phyloP scores from a whole-genome alignment of 1,140 invertebrate genomes.

The Bacillus rossius region DNA sequence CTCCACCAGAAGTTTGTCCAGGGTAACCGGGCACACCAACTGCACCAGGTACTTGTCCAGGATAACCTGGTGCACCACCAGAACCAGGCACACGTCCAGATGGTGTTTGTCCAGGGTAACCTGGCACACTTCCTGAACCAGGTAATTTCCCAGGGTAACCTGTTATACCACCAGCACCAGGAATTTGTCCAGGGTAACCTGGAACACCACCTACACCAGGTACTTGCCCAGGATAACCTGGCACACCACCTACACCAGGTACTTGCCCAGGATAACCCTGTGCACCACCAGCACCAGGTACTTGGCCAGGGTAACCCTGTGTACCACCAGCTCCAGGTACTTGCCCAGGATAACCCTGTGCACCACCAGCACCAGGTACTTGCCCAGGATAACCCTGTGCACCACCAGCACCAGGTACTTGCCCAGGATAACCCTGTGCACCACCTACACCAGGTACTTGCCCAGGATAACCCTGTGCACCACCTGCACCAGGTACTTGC shows the following conservation, averaged over 20 bases:
- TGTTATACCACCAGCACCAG: constrained; percentile 1
- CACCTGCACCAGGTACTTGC: too few species aligned
- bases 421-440: too few species aligned
- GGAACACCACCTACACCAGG: background rate
- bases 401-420: too few species aligned
- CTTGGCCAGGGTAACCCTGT: too few species aligned
- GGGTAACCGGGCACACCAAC: background rate
- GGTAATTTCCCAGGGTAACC: background rate
- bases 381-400: background rate
- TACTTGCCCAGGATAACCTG: constrained; percentile 1
- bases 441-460: too few species aligned
- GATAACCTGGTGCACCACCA: constrained; percentile 1
- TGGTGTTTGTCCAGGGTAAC: constrained; percentile 5
- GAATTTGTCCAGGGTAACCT: constrained; percentile 16
- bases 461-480: too few species aligned
- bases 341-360: too few species aligned
- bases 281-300: too few species aligned
- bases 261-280: constrained; percentile 1
- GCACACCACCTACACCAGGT: constrained; percentile 18
- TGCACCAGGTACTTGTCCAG: constrained; percentile 8
- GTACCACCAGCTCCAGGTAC: too few species aligned
- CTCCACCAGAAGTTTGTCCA: background rate
- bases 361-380: too few species aligned
- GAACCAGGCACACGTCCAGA: constrained; percentile 14
- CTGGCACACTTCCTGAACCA: constrained; percentile 10